Conservation (phyloP, 2,113 vertebrate species). For the Arvicanthis niloticus region DNA sequence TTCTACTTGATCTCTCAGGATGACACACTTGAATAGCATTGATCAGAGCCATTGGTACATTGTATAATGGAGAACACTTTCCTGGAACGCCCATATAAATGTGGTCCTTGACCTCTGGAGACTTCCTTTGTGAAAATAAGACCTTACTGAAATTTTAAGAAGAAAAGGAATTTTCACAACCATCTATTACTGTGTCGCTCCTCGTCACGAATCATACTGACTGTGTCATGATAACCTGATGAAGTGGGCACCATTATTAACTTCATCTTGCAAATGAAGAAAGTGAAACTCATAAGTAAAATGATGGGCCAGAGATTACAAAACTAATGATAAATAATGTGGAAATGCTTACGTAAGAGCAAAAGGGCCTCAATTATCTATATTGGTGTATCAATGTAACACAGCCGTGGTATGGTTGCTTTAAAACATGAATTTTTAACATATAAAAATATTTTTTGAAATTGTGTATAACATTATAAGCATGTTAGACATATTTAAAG, state of each 20-base stretch:
- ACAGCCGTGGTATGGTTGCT: neutral
- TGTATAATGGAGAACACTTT: neutral
- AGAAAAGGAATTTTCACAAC: constrained; percentile 2
- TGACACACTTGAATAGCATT: neutral
- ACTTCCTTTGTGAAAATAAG: constrained; percentile 26
- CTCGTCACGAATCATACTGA: neutral
- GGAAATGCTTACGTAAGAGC: neutral
- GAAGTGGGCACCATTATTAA: constrained; percentile 6
- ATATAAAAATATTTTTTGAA: neutral
- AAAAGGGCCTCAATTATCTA: neutral
- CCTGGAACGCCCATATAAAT: neutral
- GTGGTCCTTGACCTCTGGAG: neutral
- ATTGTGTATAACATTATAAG: neutral
- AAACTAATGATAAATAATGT: constrained; percentile 14
- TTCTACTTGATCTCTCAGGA: constrained; percentile 25
- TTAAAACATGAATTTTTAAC: neutral
- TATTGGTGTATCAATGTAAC: neutral
- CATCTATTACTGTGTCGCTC: neutral
- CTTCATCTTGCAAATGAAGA: constrained; percentile 44
- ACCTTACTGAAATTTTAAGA: constrained; percentile 36
- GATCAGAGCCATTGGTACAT: constrained; percentile 30
- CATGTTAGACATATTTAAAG: neutral
- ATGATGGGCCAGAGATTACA: neutral
- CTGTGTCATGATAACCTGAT: neutral
- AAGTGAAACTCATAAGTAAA: neutral